Conservation (phyloP, 2,888 invertebrate species). For the Rhagophthalmus giganteus region DNA sequence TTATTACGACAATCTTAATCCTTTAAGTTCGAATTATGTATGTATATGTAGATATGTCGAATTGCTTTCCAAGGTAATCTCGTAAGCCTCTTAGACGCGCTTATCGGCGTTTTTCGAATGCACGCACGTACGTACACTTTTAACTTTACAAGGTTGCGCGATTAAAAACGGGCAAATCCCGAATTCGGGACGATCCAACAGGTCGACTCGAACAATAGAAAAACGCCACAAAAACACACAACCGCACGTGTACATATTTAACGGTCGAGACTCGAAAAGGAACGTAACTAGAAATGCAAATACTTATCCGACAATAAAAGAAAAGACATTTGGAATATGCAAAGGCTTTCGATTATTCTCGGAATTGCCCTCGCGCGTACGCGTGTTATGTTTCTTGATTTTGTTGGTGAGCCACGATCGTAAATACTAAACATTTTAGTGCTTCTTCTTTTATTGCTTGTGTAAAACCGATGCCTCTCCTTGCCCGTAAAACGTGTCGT, state of each 20-base stretch:
- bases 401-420: constrained; percentile 22
- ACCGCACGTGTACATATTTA: too few species aligned
- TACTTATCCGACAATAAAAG: constrained; percentile 21
- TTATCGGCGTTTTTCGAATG: too few species aligned
- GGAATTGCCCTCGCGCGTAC: constrained; percentile 23
- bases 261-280: too few species aligned
- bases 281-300: constrained; percentile 22
- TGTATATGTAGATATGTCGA: too few species aligned
- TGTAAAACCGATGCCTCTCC: background rate
- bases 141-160: too few species aligned
- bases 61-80: constrained; percentile 3
- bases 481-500: too few species aligned
- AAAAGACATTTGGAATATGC: constrained; percentile 29
- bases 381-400: constrained; percentile 29
- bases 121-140: too few species aligned
- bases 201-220: background rate
- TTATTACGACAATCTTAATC: background rate
- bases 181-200: background rate
- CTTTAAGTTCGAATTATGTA: background rate
- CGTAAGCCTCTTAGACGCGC: too few species aligned
- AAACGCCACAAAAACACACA: constrained; percentile 15
- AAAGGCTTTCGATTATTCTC: constrained; percentile 29
- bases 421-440: constrained; percentile 21
- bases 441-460: constrained; percentile 12
- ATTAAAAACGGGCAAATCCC: too few species aligned